A percentile compares a stretch with the other conserved stretches of the same genome.
These are phyloP conservation scores for Dasysyrphus albostriatus DNA, from an alignment of 2,888 invertebrate species.

Conservation along the genomic window DNA sequence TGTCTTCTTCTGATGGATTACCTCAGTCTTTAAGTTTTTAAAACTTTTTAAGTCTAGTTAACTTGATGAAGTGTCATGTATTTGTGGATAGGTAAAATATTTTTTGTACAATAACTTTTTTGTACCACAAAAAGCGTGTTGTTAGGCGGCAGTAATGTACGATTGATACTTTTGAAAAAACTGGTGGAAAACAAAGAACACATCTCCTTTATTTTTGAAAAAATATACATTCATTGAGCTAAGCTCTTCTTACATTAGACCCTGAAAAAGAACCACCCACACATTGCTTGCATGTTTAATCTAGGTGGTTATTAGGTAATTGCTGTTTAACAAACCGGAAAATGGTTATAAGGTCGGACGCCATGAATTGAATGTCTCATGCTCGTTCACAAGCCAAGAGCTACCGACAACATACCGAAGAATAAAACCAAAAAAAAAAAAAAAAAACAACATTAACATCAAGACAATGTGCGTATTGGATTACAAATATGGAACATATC, in stretches of 20 bases:
- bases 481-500: conserved; percentile 42
- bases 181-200: background rate
- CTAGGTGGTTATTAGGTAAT: conserved; percentile 51
- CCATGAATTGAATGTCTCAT: conserved; percentile 61
- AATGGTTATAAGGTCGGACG: conserved; percentile 54
- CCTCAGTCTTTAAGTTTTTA: background rate
- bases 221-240: background rate
- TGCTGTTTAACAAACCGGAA: conserved; percentile 58
- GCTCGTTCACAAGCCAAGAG: conserved; percentile 36
- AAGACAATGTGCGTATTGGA: conserved; percentile 40
- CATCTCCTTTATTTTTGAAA: background rate
- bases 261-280: conserved; percentile 16
- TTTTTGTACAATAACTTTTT: too few species aligned
- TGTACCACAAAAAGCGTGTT: too few species aligned
- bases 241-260: background rate
- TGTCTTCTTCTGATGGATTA: background rate
- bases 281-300: background rate
- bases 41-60: too few species aligned
- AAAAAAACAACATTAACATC: conserved; percentile 28
- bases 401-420: conserved; percentile 28
- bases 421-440: conserved; percentile 9
- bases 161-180: background rate
- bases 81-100: too few species aligned
- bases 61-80: too few species aligned
- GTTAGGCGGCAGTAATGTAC: too few species aligned